These are phyloP conservation scores for Mirza zaza DNA, from an alignment of 2,113 vertebrate genomes.

Conservation along the genomic window DNA sequence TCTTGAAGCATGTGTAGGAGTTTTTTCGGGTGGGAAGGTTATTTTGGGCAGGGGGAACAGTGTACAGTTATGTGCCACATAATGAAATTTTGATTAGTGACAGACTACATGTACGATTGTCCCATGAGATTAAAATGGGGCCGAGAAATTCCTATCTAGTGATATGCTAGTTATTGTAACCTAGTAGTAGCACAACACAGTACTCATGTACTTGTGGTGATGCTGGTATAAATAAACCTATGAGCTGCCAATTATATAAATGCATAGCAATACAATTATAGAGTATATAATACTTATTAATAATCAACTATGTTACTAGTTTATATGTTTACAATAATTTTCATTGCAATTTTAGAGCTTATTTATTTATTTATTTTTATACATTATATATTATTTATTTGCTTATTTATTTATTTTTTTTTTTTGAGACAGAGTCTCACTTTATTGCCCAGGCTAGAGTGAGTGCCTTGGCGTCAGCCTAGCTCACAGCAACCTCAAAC, in stretches of 20 bases:
- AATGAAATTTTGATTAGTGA: background rate
- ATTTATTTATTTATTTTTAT: too few relatives aligned
- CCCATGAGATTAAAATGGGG: background rate
- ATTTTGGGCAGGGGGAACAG: background rate
- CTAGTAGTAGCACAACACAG: background rate
- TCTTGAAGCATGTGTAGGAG: constrained; percentile 18
- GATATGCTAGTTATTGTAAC: background rate
- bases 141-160: background rate
- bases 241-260: background rate
- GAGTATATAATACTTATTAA: too few relatives aligned
- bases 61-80: background rate
- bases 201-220: background rate
- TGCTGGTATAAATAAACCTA: background rate
- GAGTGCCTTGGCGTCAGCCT: too few relatives aligned
- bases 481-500: too few relatives aligned
- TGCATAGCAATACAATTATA: background rate
- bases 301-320: too few relatives aligned
- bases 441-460: too few relatives aligned
- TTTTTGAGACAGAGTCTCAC: too few relatives aligned
- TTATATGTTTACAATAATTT: background rate
- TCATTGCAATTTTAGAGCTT: background rate
- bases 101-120: background rate
- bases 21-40: constrained; percentile 32
- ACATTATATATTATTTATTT: too few relatives aligned
- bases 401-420: too few relatives aligned